Percentiles rank a stretch among this genome's conserved stretches.
phyloP scores from a whole-genome alignment of 2,113 vertebrate species.

The Ginglymostoma cirratum region DNA sequence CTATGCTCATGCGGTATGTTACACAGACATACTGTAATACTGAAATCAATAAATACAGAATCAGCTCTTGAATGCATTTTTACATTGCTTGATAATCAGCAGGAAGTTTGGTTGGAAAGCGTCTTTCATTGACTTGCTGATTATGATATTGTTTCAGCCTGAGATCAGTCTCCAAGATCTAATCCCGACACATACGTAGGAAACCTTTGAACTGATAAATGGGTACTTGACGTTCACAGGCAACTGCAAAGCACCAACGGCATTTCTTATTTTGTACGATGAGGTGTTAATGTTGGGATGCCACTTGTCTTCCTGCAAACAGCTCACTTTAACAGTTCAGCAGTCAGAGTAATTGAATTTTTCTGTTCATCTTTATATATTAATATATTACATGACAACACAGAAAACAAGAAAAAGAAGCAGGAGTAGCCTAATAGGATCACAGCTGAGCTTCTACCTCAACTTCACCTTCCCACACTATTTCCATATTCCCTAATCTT shows the following conservation, averaged over 20 bases:
- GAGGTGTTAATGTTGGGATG: neutral
- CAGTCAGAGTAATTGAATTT: neutral
- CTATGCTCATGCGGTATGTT: neutral
- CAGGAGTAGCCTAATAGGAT: too few species aligned
- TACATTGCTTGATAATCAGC: neutral
- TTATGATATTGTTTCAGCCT: neutral
- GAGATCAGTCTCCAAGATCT: neutral
- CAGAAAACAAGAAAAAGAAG: too few species aligned
- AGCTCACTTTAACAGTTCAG: conserved; percentile 5
- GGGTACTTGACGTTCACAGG: neutral
- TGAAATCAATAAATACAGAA: neutral
- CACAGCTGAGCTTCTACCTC: too few species aligned
- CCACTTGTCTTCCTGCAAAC: neutral
- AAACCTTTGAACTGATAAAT: neutral
- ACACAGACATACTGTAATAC: neutral
- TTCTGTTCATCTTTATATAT: neutral
- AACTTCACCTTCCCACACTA: too few species aligned
- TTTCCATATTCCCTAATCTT: too few species aligned
- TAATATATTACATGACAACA: neutral
- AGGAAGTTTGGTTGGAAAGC: neutral
- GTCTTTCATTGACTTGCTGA: neutral
- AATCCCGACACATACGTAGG: neutral
- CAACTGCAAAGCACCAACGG: neutral
- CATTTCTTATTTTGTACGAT: neutral
- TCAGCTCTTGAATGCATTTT: neutral